Evolutionary conservation across 2,113 vertebrate genomes (phyloP), one percentile per base, ranked within the genome.

Genomic region (Prochilodus magdalenae): DNA sequence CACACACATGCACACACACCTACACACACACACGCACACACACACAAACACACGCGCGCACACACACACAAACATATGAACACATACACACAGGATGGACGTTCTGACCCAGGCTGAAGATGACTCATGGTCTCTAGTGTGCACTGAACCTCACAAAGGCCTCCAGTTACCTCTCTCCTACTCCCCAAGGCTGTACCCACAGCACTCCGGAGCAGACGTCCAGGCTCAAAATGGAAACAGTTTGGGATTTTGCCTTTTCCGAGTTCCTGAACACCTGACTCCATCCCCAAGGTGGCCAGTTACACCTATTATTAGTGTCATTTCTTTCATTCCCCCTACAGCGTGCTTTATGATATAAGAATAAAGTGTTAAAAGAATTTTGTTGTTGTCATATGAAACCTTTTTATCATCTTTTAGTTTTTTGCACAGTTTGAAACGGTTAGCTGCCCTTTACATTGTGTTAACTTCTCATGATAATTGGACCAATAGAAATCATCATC

Each of bases 61-160:
- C 49, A 80, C 40, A 44, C 4, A 44, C 40, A 44, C 4, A 36
- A 4, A 36, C 36, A 7, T 36, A 36, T 36, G 7, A 36, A 36
- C 36, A 36, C 36, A 36, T 36, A 33, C 36, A 62, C 67, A 63
- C 49, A 80, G 72, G 53, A 73, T 71, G 62, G 16, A 55, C 13
- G 65, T 69, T 33, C 14, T 79, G 77, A 84, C 77, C 55, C 36
- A 47, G 53, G 77, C 55, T 59, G n/a, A 13, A 59, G 16, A 60
- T 80, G 78, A 84, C 63, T 80, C 63, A 75, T 55, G 14, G 18
- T n/a, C 70, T 67, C 14, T 53, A 44, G 47, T 27, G 59, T 66
- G 40, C 40, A 51, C 67, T 57, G 22, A 27, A 36, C 59, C 67
- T 71, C 30, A 36, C 20, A 59, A 27, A 65, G 40, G 27, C 75